A percentile compares a stretch with the other conserved stretches of the same genome.
Evolutionary conservation across 2,797 vertebrate genomes (phyloP).

Genomic region (Oophaga sylvatica): DNA sequence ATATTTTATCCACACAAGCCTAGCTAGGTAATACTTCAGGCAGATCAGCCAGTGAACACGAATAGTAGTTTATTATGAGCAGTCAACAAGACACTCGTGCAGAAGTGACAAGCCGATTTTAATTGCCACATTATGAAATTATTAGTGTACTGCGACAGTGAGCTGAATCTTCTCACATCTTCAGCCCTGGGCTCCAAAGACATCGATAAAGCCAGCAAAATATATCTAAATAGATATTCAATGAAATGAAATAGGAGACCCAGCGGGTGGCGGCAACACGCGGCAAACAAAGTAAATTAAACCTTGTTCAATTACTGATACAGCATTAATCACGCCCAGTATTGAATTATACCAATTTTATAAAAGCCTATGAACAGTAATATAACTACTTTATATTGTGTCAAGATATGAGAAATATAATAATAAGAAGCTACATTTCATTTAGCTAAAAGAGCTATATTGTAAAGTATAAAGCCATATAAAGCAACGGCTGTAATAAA

Average conservation of each 20-base stretch:
- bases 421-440: conserved; percentile 42
- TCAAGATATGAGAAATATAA: conserved; percentile 32
- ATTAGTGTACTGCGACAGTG: conserved; percentile 29
- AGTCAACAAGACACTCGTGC: conserved; percentile 1
- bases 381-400: conserved; percentile 70
- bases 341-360: conserved; percentile 72
- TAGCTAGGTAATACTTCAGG: background rate
- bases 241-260: conserved; percentile 68
- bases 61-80: conserved; percentile 10
- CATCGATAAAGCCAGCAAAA: conserved; percentile 63
- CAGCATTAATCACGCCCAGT: conserved; percentile 76
- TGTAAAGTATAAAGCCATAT: conserved; percentile 23
- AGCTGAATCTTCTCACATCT: background rate
- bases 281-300: conserved; percentile 72
- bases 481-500: conserved; percentile 18
- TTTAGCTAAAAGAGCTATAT: conserved; percentile 10
- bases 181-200: conserved; percentile 1
- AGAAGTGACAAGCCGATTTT: conserved; percentile 14
- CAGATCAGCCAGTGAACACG: background rate
- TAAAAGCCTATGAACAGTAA: conserved; percentile 69
- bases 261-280: conserved; percentile 65
- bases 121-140: conserved; percentile 41
- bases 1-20: background rate
- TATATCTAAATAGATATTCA: conserved; percentile 66
- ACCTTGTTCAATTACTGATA: conserved; percentile 75